These are phyloP conservation scores for Phaethornis superciliosus DNA, from an alignment of 2,113 vertebrate species.

Conservation along the genomic window DNA sequence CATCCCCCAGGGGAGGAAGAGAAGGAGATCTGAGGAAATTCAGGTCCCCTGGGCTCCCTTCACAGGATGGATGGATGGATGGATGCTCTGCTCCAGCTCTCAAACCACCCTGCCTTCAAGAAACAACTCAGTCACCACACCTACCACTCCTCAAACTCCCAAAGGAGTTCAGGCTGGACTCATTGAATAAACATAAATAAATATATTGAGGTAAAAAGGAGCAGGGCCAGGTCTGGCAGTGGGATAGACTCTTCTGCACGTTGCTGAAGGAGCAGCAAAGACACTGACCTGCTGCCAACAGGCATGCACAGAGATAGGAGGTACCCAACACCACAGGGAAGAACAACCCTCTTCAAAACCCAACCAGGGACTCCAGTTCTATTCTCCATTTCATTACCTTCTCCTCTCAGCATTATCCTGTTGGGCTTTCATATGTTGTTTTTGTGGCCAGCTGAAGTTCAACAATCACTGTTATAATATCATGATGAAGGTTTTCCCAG, in stretches of 20 bases:
- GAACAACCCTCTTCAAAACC: background rate
- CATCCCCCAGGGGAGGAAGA: constrained; percentile 5
- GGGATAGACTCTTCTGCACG: background rate
- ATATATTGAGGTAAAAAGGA: background rate
- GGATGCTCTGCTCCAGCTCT: background rate
- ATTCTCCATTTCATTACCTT: no score
- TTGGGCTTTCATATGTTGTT: no score
- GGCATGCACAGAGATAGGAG: rapidly evolving
- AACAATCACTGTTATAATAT: background rate
- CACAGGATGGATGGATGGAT: background rate
- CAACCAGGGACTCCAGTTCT: background rate
- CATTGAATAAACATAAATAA: background rate
- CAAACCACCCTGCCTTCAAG: background rate
- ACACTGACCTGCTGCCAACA: background rate
- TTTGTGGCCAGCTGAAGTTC: no score
- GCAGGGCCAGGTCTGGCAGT: background rate
- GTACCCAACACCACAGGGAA: background rate
- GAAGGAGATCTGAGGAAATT: constrained; percentile 8
- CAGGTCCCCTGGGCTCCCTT: background rate
- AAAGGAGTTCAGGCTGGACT: background rate
- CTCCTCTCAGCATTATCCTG: no score
- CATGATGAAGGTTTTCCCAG: background rate
- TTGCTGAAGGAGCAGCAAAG: background rate
- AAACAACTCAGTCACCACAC: background rate
- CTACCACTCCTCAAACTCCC: background rate